These are phyloP conservation scores for Caenorhabditis virilis DNA, from an alignment of 2,888 invertebrate genomes.

Conservation along the genomic window DNA sequence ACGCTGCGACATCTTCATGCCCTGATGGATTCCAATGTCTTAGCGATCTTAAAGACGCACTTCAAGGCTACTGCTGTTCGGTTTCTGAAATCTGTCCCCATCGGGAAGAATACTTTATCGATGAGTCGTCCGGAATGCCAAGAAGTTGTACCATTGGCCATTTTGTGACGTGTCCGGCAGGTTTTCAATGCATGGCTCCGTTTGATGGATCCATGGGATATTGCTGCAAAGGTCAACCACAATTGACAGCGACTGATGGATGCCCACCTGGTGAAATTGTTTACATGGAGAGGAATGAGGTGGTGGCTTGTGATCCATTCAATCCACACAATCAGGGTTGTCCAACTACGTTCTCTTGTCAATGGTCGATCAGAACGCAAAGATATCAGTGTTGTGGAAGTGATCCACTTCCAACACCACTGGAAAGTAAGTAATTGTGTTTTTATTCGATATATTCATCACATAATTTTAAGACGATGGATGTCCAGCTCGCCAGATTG, in stretches of 20 bases:
- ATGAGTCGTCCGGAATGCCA: slow-evolving; percentile 55
- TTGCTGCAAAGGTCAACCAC: slow-evolving; percentile 47
- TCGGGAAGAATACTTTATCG: slow-evolving; percentile 55
- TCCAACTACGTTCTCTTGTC: slow-evolving; percentile 51
- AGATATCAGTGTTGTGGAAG: slow-evolving; percentile 57
- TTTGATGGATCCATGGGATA: slow-evolving; percentile 50
- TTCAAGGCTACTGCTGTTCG: slow-evolving; percentile 58
- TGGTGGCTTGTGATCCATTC: slow-evolving; percentile 54
- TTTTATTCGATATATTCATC: background rate
- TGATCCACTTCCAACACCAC: slow-evolving; percentile 46
- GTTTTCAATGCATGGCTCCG: slow-evolving; percentile 51
- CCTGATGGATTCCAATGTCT: slow-evolving; percentile 55
- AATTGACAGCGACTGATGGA: slow-evolving; percentile 45
- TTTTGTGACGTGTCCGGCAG: slow-evolving; percentile 54
- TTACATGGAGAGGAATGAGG: slow-evolving; percentile 57
- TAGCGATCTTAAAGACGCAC: slow-evolving; percentile 51
- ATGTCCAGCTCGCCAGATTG: slow-evolving; percentile 55
- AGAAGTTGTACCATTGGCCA: slow-evolving; percentile 55
- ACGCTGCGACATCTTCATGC: slow-evolving; percentile 50
- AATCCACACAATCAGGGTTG: slow-evolving; percentile 52
- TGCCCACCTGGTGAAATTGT: slow-evolving; percentile 57
- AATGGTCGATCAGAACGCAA: slow-evolving; percentile 56
- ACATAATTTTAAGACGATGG: slow-evolving; percentile 43
- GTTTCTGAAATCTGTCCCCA: slow-evolving; percentile 57
- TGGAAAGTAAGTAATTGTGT: slow-evolving; percentile 40